Evolutionary conservation across 2,797 vertebrate species (phyloP).

Genomic region (Gobionotothen gibberifrons): DNA sequence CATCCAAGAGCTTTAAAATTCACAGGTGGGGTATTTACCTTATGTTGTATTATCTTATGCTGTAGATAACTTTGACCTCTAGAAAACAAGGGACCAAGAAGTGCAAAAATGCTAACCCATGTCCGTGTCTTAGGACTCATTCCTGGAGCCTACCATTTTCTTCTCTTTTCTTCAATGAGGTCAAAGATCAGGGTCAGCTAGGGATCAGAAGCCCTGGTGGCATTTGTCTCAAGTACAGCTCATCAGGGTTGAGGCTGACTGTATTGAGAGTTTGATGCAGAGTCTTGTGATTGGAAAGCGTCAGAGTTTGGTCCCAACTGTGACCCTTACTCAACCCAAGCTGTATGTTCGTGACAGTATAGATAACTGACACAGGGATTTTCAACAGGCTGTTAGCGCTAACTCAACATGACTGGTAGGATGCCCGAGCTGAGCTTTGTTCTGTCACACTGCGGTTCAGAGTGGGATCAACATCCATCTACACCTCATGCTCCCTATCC

Average conservation of each 20-base stretch:
- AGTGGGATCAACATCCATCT: slow-evolving; percentile 60
- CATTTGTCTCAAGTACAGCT: background rate
- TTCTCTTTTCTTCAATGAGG: background rate
- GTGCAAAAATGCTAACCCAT: too few relatives aligned
- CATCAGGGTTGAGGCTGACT: background rate
- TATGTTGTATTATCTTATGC: too few relatives aligned
- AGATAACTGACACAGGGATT: slow-evolving; percentile 26
- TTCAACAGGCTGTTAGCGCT: slow-evolving; percentile 50
- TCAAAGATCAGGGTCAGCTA: slow-evolving; percentile 36
- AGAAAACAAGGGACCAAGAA: too few relatives aligned
- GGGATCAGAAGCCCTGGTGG: slow-evolving; percentile 9
- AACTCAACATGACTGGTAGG: slow-evolving; percentile 64
- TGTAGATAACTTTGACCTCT: too few relatives aligned
- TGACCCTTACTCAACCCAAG: slow-evolving; percentile 29
- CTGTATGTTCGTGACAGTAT: slow-evolving; percentile 49
- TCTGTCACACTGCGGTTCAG: slow-evolving; percentile 42
- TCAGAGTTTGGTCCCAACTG: background rate
- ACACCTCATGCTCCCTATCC: slow-evolving; percentile 17
- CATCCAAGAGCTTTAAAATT: too few relatives aligned
- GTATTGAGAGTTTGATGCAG: background rate
- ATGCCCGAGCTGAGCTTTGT: slow-evolving; percentile 62
- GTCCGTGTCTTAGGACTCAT: too few relatives aligned
- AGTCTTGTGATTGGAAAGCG: slow-evolving; percentile 5
- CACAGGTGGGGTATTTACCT: too few relatives aligned
- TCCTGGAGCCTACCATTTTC: background rate